phyloP scores from a whole-genome alignment of 1,140 invertebrate genomes.

The Pseudomyrmex flavicornis region DNA sequence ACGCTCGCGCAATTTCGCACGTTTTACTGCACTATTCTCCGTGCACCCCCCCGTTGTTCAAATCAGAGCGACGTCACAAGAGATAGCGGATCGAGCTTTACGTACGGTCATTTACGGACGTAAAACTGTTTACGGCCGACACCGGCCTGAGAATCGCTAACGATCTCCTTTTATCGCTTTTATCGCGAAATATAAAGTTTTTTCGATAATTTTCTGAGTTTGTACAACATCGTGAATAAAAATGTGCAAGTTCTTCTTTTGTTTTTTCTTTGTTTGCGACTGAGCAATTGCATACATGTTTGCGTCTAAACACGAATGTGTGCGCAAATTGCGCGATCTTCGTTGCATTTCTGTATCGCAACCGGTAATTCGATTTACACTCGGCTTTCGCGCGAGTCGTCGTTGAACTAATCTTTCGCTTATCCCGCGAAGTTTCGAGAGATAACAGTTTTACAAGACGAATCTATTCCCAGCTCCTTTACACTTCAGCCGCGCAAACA shows the following conservation, averaged over 20 bases:
- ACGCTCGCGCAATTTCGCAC: constrained; percentile 4
- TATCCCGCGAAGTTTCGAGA: constrained; percentile 38
- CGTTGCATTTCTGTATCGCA: constrained; percentile 23
- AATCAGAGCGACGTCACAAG: constrained; percentile 15
- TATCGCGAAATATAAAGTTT: not conserved
- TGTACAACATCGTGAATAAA: not conserved
- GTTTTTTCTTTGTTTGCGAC: not conserved
- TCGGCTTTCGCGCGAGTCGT: constrained; percentile 4
- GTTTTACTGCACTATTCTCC: constrained; percentile 21
- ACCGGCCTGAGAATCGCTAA: constrained; percentile 43
- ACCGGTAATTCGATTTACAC: constrained; percentile 32
- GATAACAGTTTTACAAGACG: constrained; percentile 41
- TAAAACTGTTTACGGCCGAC: constrained; percentile 62
- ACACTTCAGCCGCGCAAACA: constrained; percentile 34
- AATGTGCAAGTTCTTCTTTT: not conserved
- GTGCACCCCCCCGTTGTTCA: constrained; percentile 5
- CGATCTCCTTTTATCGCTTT: constrained; percentile 33
- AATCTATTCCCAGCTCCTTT: not conserved
- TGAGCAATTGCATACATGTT: not conserved
- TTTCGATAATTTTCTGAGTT: not conserved
- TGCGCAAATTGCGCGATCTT: not conserved
- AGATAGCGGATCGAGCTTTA: constrained; percentile 5
- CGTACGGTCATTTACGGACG: constrained; percentile 50
- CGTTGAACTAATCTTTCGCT: constrained; percentile 53
- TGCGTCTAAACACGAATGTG: not conserved